Evolutionary conservation across 2,888 invertebrate species (phyloP).

Genomic region (Nineta flava): DNA sequence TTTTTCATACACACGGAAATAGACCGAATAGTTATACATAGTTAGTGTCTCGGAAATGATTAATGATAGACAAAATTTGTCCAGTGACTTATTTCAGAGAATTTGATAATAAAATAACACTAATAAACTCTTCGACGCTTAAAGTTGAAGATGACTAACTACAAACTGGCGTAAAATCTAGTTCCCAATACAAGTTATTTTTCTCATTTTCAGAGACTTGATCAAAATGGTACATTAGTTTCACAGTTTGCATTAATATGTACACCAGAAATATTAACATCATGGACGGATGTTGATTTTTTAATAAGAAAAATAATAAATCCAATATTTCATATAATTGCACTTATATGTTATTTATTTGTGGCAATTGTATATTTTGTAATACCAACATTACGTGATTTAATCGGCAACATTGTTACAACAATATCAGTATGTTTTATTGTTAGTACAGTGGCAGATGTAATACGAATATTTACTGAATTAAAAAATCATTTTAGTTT

Average conservation of each 20-base stretch:
- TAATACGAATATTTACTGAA: constrained; percentile 64
- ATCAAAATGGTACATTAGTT: constrained; percentile 33
- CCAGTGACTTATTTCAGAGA: too few species aligned
- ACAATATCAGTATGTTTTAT: constrained; percentile 66
- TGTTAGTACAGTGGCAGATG: constrained; percentile 58
- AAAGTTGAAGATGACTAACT: too few species aligned
- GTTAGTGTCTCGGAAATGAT: too few species aligned
- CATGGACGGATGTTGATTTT: constrained; percentile 59
- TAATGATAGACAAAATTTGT: too few species aligned
- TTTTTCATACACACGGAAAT: too few species aligned
- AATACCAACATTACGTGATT: constrained; percentile 63
- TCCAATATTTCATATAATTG: constrained; percentile 58
- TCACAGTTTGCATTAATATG: constrained; percentile 60
- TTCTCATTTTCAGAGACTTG: constrained; percentile 29
- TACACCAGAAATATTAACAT: constrained; percentile 49
- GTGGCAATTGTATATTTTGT: constrained; percentile 71
- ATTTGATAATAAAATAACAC: too few species aligned
- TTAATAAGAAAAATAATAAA: constrained; percentile 59
- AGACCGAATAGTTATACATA: too few species aligned
- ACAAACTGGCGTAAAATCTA: too few species aligned
- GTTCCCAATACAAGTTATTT: background rate
- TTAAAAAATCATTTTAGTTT: constrained; percentile 67
- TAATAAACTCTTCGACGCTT: too few species aligned
- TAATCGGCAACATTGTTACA: constrained; percentile 72
- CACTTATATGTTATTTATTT: constrained; percentile 50